These are phyloP conservation scores for Discoglossus pictus DNA, from an alignment of 2,797 vertebrate genomes.

Conservation along the genomic window DNA sequence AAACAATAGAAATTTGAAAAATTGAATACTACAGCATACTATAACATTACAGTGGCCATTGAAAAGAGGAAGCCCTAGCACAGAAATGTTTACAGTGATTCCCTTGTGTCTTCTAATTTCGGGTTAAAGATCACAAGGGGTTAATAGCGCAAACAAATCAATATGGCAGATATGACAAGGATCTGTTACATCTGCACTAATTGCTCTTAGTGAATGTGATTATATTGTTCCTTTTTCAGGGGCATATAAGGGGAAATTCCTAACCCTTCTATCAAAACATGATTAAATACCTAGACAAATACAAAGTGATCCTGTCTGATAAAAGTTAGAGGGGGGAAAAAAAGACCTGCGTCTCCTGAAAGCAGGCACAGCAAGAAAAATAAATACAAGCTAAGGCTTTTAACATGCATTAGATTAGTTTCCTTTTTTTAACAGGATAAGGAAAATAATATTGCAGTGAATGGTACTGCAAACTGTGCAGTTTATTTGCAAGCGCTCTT, in stretches of 20 bases:
- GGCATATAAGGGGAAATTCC: constrained; percentile 29
- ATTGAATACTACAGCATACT: too few species aligned
- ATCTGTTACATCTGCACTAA: constrained; percentile 2
- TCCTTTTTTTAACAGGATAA: background rate
- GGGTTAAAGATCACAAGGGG: too few species aligned
- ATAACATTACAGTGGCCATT: too few species aligned
- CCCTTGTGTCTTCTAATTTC: too few species aligned
- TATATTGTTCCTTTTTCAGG: constrained; percentile 4
- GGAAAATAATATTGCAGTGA: background rate
- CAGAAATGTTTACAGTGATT: too few species aligned
- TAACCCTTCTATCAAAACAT: constrained; percentile 25
- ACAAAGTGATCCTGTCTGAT: constrained; percentile 16
- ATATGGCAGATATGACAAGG: background rate
- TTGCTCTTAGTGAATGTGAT: constrained; percentile 10
- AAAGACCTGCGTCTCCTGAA: constrained; percentile 6
- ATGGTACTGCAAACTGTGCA: constrained; percentile 1
- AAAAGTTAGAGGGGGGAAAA: too few species aligned
- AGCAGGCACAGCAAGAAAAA: constrained; percentile 9
- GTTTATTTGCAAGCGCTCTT: constrained; percentile 17
- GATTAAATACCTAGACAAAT: constrained; percentile 29
- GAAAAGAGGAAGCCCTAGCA: too few species aligned
- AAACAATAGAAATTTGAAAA: too few species aligned
- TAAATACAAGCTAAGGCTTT: constrained; percentile 19
- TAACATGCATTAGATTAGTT: constrained; percentile 14
- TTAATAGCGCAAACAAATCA: background rate